Evolutionary conservation across 2,113 vertebrate genomes (phyloP).

Genomic region (Bos indicus): DNA sequence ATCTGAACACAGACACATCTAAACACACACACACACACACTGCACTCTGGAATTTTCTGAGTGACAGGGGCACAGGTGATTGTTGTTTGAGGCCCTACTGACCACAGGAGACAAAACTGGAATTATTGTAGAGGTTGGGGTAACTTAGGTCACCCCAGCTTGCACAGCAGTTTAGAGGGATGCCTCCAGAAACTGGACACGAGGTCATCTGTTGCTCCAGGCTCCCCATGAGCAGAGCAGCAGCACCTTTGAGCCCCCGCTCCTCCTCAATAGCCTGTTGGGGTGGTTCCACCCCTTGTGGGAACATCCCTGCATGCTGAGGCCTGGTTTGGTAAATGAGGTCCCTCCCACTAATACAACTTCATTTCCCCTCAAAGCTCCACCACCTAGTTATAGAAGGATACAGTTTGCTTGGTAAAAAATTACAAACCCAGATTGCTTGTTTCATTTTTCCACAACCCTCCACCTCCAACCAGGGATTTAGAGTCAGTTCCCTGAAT

Average conservation of each 20-base stretch:
- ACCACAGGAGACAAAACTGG: not conserved
- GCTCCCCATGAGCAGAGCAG: accelerated
- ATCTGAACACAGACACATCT: not conserved
- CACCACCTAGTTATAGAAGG: not conserved
- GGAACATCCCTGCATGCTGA: not conserved
- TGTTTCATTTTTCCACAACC: not conserved
- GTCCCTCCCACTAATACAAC: not conserved
- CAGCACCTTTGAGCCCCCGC: not conserved
- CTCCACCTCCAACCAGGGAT: not conserved
- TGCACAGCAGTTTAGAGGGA: not conserved
- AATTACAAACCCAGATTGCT: not conserved
- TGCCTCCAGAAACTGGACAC: not conserved
- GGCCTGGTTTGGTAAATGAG: not conserved
- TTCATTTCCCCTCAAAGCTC: not conserved
- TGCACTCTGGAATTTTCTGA: not conserved
- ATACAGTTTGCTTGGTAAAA: not conserved
- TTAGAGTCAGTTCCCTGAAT: not conserved
- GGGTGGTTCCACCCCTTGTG: not conserved
- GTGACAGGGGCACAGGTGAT: not conserved
- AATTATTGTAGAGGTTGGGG: not conserved
- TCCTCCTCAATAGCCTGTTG: not conserved
- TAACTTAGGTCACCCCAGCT: not conserved
- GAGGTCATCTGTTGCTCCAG: not conserved
- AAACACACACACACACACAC: not conserved
- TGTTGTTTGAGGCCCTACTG: not conserved